Evolutionary conservation across 2,888 invertebrate species (phyloP).

Genomic region (Peribatodes rhomboidaria): DNA sequence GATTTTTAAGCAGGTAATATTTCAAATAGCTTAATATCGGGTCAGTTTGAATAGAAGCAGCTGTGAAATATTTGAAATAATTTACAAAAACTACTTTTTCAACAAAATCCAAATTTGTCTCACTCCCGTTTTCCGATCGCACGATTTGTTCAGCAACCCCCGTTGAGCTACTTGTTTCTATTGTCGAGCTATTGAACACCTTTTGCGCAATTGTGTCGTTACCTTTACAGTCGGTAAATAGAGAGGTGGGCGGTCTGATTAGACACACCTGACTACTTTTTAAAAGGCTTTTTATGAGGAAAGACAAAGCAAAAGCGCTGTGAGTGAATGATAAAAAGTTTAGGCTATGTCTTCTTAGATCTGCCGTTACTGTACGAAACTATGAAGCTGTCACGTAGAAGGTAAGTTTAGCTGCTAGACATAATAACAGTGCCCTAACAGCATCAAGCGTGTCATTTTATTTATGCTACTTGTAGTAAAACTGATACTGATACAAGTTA

Average conservation of each 20-base stretch:
- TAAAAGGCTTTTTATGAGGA: background rate
- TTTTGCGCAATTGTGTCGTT: constrained; percentile 44
- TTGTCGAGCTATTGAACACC: constrained; percentile 40
- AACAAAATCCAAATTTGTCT: constrained; percentile 17
- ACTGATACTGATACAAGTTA: no score
- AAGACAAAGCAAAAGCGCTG: background rate
- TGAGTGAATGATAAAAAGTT: background rate
- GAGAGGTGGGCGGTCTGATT: constrained; percentile 42
- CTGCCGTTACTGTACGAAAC: background rate
- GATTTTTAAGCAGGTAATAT: background rate
- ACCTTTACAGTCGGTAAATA: constrained; percentile 10
- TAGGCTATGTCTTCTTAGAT: background rate
- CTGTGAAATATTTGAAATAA: background rate
- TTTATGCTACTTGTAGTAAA: no score
- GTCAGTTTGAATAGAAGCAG: background rate
- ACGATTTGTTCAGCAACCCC: constrained; percentile 17
- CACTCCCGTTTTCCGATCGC: constrained; percentile 20
- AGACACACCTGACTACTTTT: constrained; percentile 36
- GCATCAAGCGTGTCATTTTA: no score
- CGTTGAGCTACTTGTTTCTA: constrained; percentile 34
- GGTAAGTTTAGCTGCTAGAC: background rate
- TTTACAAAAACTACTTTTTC: background rate
- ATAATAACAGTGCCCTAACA: no score
- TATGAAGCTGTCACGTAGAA: background rate
- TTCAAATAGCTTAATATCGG: background rate